A percentile compares a stretch with the other conserved stretches of the same genome.
Conservation (phyloP, 2,797 vertebrate genomes). For the Anas flavirostris region DNA sequence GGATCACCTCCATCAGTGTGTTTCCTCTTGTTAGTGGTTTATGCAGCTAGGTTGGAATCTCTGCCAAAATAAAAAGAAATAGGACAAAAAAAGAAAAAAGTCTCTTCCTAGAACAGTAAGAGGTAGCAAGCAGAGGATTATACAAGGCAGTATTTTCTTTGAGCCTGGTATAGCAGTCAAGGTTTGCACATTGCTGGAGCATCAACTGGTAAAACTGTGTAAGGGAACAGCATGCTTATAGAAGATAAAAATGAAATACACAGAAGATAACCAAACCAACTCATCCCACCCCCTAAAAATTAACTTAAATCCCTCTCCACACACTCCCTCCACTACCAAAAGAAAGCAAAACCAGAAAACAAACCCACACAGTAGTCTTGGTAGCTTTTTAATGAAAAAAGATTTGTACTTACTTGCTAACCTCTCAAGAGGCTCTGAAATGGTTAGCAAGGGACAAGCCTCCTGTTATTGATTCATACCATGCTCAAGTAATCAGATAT, state of each 20-base stretch:
- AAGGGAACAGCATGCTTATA: rapidly evolving
- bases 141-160: neutral
- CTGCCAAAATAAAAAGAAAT: neutral
- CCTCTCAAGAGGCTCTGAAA: neutral
- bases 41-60: neutral
- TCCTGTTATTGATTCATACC: neutral
- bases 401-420: rapidly evolving
- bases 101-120: neutral
- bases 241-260: neutral
- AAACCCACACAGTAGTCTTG: neutral
- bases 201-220: neutral
- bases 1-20: rapidly evolving
- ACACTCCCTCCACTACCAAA: neutral
- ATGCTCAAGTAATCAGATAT: neutral
- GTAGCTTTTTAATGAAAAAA: neutral
- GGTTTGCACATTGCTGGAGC: neutral
- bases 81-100: too few relatives aligned
- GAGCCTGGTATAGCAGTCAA: neutral
- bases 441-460: neutral
- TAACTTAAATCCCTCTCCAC: neutral
- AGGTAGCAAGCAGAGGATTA: neutral
- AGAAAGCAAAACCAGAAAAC: neutral
- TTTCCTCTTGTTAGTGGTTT: neutral
- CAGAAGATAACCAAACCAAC: neutral
- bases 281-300: neutral